A percentile compares a stretch with the other conserved stretches of the same genome.
Conservation (phyloP, 2,888 invertebrate species). For the Eupithecia subumbrata region DNA sequence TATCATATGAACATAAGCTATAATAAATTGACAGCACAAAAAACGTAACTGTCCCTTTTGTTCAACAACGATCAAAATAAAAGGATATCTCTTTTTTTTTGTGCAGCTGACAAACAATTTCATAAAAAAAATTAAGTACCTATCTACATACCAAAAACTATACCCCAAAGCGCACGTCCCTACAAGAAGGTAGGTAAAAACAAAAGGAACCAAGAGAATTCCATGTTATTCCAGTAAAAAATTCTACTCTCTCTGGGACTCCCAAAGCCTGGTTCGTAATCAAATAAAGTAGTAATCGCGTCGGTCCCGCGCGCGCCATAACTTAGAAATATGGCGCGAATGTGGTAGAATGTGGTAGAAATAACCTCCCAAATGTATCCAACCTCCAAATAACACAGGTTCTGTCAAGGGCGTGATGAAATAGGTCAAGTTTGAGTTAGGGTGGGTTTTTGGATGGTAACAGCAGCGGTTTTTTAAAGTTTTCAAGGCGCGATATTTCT, state of each 20-base stretch:
- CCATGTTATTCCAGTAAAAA: slow-evolving; percentile 7
- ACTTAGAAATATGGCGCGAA: slow-evolving; percentile 41
- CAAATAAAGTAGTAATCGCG: slow-evolving; percentile 46
- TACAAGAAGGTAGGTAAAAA: not conserved
- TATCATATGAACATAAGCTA: too few species aligned
- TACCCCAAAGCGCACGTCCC: not conserved
- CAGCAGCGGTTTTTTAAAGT: not conserved
- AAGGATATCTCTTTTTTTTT: not conserved
- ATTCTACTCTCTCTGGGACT: not conserved
- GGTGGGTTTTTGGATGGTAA: not conserved
- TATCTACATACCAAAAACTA: not conserved
- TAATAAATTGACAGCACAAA: too few species aligned
- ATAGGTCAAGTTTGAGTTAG: slow-evolving; percentile 7
- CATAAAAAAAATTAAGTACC: too few species aligned
- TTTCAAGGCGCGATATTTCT: not conserved
- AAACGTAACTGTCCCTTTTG: too few species aligned
- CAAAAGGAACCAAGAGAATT: not conserved
- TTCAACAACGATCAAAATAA: not conserved
- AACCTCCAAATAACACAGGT: slow-evolving; percentile 20
- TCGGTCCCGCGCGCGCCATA: slow-evolving; percentile 40
- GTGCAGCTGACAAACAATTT: too few species aligned
- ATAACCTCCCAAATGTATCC: slow-evolving; percentile 6
- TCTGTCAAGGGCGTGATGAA: slow-evolving; percentile 13
- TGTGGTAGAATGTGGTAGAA: slow-evolving; percentile 32
- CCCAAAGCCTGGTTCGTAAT: slow-evolving; percentile 33